A percentile compares a stretch with the other conserved stretches of the same genome.
These are phyloP conservation scores for Trachythela sp. DNA, from an alignment of 64 coral and sea anemone species.

Conservation along the genomic window DNA sequence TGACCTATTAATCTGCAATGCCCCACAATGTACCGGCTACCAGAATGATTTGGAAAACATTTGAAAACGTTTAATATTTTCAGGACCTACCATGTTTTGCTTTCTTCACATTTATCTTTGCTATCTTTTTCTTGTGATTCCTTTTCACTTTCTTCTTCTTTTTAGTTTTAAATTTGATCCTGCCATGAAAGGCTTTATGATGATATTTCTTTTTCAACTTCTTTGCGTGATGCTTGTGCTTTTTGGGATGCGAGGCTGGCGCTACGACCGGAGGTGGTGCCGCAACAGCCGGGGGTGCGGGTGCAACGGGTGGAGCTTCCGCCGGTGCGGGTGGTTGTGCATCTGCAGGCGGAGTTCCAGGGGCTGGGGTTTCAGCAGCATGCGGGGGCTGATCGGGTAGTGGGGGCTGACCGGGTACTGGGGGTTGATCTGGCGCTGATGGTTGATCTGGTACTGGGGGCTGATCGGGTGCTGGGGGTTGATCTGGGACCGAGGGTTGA, in stretches of 20 bases:
- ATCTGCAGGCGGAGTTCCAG: not conserved
- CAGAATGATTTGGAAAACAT: too few species aligned
- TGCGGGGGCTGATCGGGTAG: too few species aligned
- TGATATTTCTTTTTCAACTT: not conserved
- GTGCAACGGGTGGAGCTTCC: not conserved
- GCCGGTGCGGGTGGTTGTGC: not conserved
- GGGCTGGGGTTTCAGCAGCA: too few species aligned
- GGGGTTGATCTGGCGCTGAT: not conserved
- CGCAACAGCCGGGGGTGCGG: not conserved
- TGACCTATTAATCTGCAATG: too few species aligned
- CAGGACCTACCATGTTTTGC: not conserved
- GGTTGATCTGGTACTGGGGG: not conserved
- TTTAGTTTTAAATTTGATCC: not conserved
- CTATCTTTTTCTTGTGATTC: not conserved
- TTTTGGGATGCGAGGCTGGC: not conserved
- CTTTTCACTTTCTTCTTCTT: not conserved
- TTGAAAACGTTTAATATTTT: too few species aligned
- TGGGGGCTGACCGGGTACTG: too few species aligned
- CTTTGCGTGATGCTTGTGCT: not conserved
- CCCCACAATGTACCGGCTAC: too few species aligned
- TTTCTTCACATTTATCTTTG: not conserved
- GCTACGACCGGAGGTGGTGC: not conserved
- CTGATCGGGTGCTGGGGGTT: not conserved
- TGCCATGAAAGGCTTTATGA: not conserved
- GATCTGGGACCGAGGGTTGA: not conserved